phyloP scores from a whole-genome alignment of 2,888 invertebrate genomes.

The Alsophila aescularia region DNA sequence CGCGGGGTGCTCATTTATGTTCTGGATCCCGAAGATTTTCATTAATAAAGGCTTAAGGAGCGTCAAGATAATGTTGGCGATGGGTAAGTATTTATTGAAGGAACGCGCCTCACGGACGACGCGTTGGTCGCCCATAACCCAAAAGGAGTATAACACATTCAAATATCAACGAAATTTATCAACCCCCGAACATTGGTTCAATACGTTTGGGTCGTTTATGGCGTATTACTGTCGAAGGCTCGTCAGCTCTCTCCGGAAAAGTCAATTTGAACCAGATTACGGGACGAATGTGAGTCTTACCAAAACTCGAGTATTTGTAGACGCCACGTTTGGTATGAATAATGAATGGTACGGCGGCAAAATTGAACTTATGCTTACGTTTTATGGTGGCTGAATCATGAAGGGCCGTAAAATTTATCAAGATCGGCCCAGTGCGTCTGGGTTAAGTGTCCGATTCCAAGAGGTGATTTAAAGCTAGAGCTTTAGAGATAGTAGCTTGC shows the following conservation, averaged over 20 bases:
- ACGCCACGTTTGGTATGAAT: slow-evolving; percentile 59
- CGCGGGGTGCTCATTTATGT: slow-evolving; percentile 48
- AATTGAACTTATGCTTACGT: slow-evolving; percentile 32
- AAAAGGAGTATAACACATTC: slow-evolving; percentile 78
- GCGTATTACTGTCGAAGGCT: slow-evolving; percentile 76
- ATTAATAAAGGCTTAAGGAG: slow-evolving; percentile 65
- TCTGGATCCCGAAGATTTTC: slow-evolving; percentile 50
- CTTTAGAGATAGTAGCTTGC: background rate
- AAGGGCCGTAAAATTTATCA: slow-evolving; percentile 24
- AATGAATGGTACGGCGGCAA: slow-evolving; percentile 47
- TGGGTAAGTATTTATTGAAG: slow-evolving; percentile 68
- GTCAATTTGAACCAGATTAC: slow-evolving; percentile 81
- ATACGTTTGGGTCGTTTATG: slow-evolving; percentile 81
- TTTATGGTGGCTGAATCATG: slow-evolving; percentile 28
- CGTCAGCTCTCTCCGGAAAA: slow-evolving; percentile 79
- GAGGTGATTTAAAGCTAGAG: slow-evolving; percentile 5
- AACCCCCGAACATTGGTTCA: slow-evolving; percentile 73
- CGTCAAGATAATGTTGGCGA: slow-evolving; percentile 59
- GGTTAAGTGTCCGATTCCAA: slow-evolving; percentile 17
- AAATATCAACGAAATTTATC: slow-evolving; percentile 82
- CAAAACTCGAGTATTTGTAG: slow-evolving; percentile 66
- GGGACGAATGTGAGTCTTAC: slow-evolving; percentile 66
- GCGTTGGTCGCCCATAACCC: slow-evolving; percentile 58
- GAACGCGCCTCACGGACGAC: slow-evolving; percentile 39
- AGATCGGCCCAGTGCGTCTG: slow-evolving; percentile 16